These are phyloP conservation scores for Telmatherina bonti DNA, from an alignment of 2,797 vertebrate genomes.

Conservation along the genomic window DNA sequence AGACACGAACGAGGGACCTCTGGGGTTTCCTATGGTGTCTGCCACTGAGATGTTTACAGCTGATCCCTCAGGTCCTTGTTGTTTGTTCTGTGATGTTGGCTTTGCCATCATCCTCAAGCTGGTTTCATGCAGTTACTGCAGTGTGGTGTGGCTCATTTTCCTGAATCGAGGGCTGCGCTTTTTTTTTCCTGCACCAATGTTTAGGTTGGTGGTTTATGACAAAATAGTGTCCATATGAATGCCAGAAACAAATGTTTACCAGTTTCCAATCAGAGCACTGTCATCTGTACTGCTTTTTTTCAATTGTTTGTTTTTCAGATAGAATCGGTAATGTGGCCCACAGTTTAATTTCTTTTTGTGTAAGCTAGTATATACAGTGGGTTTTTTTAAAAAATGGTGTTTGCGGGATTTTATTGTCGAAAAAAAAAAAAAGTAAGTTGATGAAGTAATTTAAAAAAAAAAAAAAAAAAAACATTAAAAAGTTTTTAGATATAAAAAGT, in stretches of 20 bases:
- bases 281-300: neutral
- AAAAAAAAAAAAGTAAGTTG: neutral
- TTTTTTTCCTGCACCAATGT: too few species aligned
- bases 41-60: too few species aligned
- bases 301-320: neutral
- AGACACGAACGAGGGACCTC: too few species aligned
- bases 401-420: neutral
- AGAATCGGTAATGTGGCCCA: neutral
- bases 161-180: neutral
- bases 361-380: neutral
- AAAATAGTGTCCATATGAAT: too few species aligned
- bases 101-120: neutral
- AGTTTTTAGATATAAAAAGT: too few species aligned
- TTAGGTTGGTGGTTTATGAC: too few species aligned
- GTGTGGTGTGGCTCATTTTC: neutral
- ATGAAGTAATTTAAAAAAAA: too few species aligned
- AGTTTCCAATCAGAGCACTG: neutral
- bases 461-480: too few species aligned
- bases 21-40: too few species aligned
- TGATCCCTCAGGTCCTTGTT: neutral
- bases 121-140: neutral
- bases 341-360: neutral
- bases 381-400: neutral
- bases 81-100: neutral
- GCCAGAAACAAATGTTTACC: too few species aligned